These are phyloP conservation scores for Watsonalla cultraria DNA, from an alignment of 2,888 invertebrate species.

Conservation along the genomic window DNA sequence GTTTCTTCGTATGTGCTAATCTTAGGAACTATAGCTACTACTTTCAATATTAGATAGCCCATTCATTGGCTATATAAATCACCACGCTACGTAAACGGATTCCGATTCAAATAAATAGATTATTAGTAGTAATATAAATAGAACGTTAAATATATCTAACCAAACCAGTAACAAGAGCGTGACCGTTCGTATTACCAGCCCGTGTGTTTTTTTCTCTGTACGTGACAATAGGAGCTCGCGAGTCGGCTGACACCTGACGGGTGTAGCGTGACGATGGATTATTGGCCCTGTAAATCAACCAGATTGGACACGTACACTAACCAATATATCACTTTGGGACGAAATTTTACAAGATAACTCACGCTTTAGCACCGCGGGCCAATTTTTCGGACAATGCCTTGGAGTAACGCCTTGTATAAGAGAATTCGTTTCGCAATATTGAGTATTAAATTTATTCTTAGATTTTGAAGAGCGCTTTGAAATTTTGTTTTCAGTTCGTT, in stretches of 20 bases:
- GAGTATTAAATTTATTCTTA: neutral
- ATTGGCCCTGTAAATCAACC: constrained; percentile 68
- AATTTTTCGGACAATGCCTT: constrained; percentile 36
- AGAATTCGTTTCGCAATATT: neutral
- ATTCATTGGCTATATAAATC: too few relatives aligned
- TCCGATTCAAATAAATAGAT: too few relatives aligned
- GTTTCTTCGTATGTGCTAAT: too few relatives aligned
- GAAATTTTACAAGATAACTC: constrained; percentile 17
- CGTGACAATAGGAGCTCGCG: constrained; percentile 43
- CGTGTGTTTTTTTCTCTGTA: constrained; percentile 30
- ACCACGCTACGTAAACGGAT: too few relatives aligned
- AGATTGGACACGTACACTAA: constrained; percentile 60
- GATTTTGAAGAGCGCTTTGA: neutral
- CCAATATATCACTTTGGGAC: constrained; percentile 48
- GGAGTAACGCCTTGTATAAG: neutral
- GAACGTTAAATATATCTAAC: too few relatives aligned
- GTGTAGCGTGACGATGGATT: constrained; percentile 57
- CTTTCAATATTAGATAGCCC: too few relatives aligned
- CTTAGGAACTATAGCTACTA: too few relatives aligned
- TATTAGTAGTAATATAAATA: too few relatives aligned
- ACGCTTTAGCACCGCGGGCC: constrained; percentile 15
- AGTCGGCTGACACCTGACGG: constrained; percentile 52
- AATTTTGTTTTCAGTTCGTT: neutral
- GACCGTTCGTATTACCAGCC: constrained; percentile 2
- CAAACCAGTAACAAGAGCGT: neutral